A percentile compares a stretch with the other conserved stretches of the same genome.
phyloP scores from a whole-genome alignment of 2,888 invertebrate species.

The Drosophila falleni region DNA sequence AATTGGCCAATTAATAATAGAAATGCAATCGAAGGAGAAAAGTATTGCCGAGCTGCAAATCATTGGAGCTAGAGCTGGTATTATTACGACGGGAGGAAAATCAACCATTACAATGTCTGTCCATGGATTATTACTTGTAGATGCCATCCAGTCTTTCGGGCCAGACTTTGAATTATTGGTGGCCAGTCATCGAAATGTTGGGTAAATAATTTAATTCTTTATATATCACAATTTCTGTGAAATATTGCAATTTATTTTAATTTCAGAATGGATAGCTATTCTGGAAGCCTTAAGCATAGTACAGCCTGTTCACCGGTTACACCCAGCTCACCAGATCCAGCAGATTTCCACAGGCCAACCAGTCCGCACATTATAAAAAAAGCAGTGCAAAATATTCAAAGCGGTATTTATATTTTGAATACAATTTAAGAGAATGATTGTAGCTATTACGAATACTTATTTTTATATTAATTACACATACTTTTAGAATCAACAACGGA shows the following conservation, averaged over 20 bases:
- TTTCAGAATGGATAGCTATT: constrained; percentile 95
- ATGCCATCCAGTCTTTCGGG: constrained; percentile 97
- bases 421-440: no score
- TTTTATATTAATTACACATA: background rate
- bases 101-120: constrained; percentile 93
- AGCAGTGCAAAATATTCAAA: constrained; percentile 86
- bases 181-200: constrained; percentile 97
- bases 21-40: constrained; percentile 94
- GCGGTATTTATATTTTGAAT: constrained; percentile 69
- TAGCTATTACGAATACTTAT: background rate
- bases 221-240: background rate
- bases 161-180: constrained; percentile 97
- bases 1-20: constrained; percentile 94
- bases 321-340: constrained; percentile 90
- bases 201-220: constrained; percentile 86
- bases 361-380: constrained; percentile 87
- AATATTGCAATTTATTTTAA: background rate
- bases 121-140: constrained; percentile 96
- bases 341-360: constrained; percentile 84
- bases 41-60: constrained; percentile 97
- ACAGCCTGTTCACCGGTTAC: constrained; percentile 96
- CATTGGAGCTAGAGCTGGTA: constrained; percentile 92
- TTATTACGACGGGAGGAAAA: constrained; percentile 91
- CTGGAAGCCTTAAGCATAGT: constrained; percentile 96
- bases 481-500: constrained; percentile 32